Percentiles rank a stretch among this genome's conserved stretches.
Evolutionary conservation across 2,888 invertebrate genomes (phyloP).

Genomic region (Mechanitis mazaeus): DNA sequence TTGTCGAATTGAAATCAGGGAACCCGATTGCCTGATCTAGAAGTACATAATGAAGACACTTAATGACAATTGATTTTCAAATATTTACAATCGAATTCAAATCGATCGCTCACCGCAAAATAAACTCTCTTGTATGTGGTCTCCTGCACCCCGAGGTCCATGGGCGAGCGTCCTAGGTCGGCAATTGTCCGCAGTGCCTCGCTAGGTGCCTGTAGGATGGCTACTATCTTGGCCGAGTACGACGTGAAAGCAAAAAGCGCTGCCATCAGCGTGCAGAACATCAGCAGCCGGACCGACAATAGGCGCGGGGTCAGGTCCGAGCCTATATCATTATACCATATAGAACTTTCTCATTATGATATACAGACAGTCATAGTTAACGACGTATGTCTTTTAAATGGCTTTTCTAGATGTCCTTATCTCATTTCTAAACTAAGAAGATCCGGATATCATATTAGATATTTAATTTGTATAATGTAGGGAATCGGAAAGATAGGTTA

Average conservation of each 20-base stretch:
- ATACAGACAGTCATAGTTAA: too few species aligned
- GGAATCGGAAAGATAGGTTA: too few species aligned
- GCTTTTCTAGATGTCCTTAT: too few species aligned
- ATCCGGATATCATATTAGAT: too few species aligned
- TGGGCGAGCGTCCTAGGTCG: constrained; percentile 75
- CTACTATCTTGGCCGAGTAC: constrained; percentile 81
- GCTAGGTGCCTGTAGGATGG: constrained; percentile 79
- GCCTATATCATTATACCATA: constrained; percentile 40
- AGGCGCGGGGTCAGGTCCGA: constrained; percentile 65
- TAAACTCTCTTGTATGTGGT: constrained; percentile 77
- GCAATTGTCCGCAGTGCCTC: constrained; percentile 71
- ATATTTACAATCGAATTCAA: neutral
- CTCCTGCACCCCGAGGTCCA: constrained; percentile 77
- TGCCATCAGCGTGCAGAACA: constrained; percentile 73
- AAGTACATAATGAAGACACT: neutral
- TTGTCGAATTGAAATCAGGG: neutral
- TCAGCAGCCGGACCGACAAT: constrained; percentile 71
- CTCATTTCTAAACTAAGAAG: too few species aligned
- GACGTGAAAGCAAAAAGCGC: constrained; percentile 79
- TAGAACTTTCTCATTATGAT: too few species aligned
- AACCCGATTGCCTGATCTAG: neutral
- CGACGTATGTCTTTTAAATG: too few species aligned
- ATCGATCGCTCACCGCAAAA: constrained; percentile 58
- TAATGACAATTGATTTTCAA: neutral
- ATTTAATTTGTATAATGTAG: too few species aligned